Conservation (phyloP, 2,888 invertebrate species). For the Deilephila porcellus region DNA sequence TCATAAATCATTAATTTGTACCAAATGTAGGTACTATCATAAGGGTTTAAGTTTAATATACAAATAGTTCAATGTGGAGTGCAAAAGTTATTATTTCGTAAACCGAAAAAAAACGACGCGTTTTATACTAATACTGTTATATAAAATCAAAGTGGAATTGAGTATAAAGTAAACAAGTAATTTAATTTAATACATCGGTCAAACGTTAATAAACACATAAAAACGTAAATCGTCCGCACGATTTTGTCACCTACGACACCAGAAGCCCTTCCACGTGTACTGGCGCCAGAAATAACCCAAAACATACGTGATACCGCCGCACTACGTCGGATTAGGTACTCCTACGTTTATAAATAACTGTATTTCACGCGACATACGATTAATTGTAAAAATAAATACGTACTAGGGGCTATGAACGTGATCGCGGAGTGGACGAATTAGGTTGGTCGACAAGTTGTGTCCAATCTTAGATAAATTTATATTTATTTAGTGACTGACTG, state of each 20-base stretch:
- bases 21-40: too few relatives aligned
- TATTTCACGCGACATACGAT: constrained; percentile 10
- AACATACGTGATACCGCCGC: constrained; percentile 31
- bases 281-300: constrained; percentile 32
- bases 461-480: too few relatives aligned
- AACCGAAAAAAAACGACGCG: too few relatives aligned
- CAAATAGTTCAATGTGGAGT: too few relatives aligned
- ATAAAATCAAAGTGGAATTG: too few relatives aligned
- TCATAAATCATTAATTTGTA: too few relatives aligned
- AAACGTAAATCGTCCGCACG: neutral
- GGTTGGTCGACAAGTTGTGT: too few relatives aligned
- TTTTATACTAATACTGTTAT: too few relatives aligned
- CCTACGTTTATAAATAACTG: constrained; percentile 15
- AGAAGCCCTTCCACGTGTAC: constrained; percentile 40
- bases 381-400: constrained; percentile 24
- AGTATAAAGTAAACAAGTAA: too few relatives aligned
- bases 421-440: neutral
- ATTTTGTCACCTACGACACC: constrained; percentile 11
- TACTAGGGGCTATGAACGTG: neutral
- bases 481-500: too few relatives aligned
- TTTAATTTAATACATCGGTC: neutral
- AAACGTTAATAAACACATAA: neutral
- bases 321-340: constrained; percentile 21
- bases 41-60: too few relatives aligned
- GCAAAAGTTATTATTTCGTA: too few relatives aligned